phyloP scores from a whole-genome alignment of 2,888 invertebrate species.

The Drosophila aldrichi region DNA sequence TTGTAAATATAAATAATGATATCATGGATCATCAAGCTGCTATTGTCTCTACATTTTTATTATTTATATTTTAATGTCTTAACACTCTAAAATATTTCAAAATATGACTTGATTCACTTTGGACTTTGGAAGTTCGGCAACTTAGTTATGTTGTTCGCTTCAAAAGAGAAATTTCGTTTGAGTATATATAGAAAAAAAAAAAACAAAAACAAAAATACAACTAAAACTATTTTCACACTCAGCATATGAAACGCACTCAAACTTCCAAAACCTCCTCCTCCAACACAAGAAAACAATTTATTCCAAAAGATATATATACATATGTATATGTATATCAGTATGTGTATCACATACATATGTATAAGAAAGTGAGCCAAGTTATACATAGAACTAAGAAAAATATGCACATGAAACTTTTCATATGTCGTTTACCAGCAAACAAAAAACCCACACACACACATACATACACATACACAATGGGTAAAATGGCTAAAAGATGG shows the following conservation, averaged over 20 bases:
- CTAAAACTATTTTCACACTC: slow-evolving; percentile 30
- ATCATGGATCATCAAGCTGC: no score
- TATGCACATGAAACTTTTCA: slow-evolving; percentile 69
- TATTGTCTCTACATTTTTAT: no score
- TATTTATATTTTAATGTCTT: no score
- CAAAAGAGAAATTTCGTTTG: neutral
- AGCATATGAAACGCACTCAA: slow-evolving; percentile 17
- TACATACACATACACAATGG: slow-evolving; percentile 8
- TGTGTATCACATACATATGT: slow-evolving; percentile 5
- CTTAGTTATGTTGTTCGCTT: neutral
- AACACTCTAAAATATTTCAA: neutral
- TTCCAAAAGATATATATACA: slow-evolving; percentile 6
- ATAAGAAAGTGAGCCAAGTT: slow-evolving; percentile 18
- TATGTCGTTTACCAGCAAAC: slow-evolving; percentile 51
- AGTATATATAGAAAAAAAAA: no score
- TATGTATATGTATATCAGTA: slow-evolving; percentile 1
- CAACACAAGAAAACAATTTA: slow-evolving; percentile 22
- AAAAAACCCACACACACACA: slow-evolving; percentile 13
- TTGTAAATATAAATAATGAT: no score
- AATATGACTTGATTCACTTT: neutral
- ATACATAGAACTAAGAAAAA: slow-evolving; percentile 43
- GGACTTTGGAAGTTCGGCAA: neutral
- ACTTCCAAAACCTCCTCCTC: neutral
- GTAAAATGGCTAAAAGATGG: slow-evolving; percentile 41
- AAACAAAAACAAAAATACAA: neutral